phyloP scores from a whole-genome alignment of 2,797 vertebrate species.

The Bradypodion ventrale region DNA sequence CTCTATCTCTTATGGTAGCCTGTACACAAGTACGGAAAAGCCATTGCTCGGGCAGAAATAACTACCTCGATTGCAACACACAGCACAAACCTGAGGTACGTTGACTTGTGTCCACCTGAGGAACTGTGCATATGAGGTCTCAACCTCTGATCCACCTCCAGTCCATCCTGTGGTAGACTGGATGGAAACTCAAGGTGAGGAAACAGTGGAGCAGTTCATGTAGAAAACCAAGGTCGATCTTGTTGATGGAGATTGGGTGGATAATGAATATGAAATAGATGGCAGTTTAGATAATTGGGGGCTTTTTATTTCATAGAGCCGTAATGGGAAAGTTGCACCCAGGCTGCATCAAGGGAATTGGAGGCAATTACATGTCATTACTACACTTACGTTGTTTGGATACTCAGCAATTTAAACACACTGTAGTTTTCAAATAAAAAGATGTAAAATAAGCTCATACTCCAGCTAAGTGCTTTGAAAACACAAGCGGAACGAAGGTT shows the following conservation, averaged over 20 bases:
- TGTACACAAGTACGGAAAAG: background rate
- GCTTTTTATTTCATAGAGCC: constrained; percentile 67
- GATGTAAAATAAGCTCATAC: constrained; percentile 60
- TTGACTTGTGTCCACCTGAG: constrained; percentile 2
- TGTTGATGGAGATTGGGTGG: constrained; percentile 62
- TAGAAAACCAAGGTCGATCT: constrained; percentile 51
- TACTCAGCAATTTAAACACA: constrained; percentile 57
- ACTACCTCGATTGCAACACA: constrained; percentile 6
- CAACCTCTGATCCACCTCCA: constrained; percentile 43
- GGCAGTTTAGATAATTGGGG: constrained; percentile 70
- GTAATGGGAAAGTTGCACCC: constrained; percentile 62
- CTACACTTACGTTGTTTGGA: constrained; percentile 63
- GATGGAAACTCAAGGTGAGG: background rate
- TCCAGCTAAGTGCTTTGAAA: constrained; percentile 50
- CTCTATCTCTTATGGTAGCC: constrained; percentile 11
- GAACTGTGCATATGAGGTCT: constrained; percentile 10
- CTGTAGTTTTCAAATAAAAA: constrained; percentile 69
- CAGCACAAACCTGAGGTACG: constrained; percentile 24
- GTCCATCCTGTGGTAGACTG: background rate
- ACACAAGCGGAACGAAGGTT: constrained; percentile 16
- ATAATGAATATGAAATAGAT: constrained; percentile 73
- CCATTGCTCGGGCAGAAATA: background rate
- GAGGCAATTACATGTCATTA: constrained; percentile 70
- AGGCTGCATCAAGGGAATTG: constrained; percentile 58
- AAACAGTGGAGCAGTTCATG: constrained; percentile 25